phyloP scores from a whole-genome alignment of 92 coral and sea anemone genomes.

The Isaurus tuberculatus region DNA sequence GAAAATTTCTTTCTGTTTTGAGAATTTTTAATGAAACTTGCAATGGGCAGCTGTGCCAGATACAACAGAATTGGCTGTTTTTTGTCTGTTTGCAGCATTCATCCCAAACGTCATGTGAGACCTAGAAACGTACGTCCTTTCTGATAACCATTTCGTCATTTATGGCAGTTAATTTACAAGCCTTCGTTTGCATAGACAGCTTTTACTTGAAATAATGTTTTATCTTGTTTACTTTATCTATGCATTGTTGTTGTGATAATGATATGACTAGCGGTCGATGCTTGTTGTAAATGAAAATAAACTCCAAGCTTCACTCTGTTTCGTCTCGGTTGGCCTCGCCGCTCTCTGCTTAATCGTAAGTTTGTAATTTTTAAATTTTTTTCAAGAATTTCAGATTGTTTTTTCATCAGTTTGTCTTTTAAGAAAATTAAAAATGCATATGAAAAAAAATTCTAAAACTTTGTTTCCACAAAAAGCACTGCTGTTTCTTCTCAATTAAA shows the following conservation, averaged over 20 bases:
- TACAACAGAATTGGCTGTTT: conserved; percentile 20
- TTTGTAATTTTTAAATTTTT: not conserved
- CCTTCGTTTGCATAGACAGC: conserved; percentile 48
- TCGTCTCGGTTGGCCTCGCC: not conserved
- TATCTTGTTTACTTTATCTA: conserved; percentile 29
- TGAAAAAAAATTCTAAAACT: not conserved
- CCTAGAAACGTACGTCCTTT: not conserved
- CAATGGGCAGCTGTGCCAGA: not conserved
- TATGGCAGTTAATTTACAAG: conserved; percentile 43
- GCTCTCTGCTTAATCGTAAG: not conserved
- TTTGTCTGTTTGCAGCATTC: not conserved
- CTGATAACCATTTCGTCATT: conserved; percentile 27
- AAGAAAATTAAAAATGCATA: not conserved
- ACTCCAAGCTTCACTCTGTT: not conserved
- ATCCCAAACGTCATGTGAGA: not conserved
- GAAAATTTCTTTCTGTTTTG: not conserved
- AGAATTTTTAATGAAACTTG: not conserved
- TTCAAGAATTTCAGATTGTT: not conserved
- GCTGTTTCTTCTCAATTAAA: not conserved
- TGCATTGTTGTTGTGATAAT: conserved; percentile 28
- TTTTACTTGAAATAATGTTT: conserved; percentile 26
- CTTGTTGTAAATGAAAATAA: not conserved
- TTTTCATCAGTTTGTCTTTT: not conserved
- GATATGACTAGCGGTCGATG: conserved; percentile 18
- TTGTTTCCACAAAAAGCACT: not conserved